Evolutionary conservation across 2,113 vertebrate genomes (phyloP), one percentile per base, ranked within the genome.

Genomic region (Etheostoma spectabile): DNA sequence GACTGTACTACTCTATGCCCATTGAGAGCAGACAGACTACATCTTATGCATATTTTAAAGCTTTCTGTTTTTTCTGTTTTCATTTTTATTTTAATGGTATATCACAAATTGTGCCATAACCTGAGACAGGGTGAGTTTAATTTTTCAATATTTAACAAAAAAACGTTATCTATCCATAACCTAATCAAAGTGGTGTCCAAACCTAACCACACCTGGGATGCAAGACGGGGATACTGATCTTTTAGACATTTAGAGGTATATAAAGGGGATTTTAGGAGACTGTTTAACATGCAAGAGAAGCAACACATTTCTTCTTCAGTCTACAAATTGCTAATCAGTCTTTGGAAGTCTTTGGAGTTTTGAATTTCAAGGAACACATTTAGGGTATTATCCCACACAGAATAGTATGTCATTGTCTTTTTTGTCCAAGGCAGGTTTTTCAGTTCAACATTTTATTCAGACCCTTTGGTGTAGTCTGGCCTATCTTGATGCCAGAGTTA

Each of bases 371-470:
- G 21, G 27, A 67, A 53, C 22, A 48, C 55, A 18, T 27, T 53
- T 48, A 74, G 49, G n/a, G 56, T 77, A 70, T 63, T 72, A 66
- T 77, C 33, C 19, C 35, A 59, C 53, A 35, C n/a, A 53, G 6
- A 48, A 55, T 6, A 16, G 13, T 51, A 42, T 53, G 77, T 52
- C 22, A 24, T 45, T 49, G 13, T 51, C 11, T 55, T 48, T 74
- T 62, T 49, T 53, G n/a, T 70, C 42, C 69, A 74, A 51, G 45
- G 59, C 15, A 19, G 42, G 2, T 66, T 57, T 82, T 61, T 79
- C 13, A 72, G 63, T 67, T 65, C 24, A 51, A n/a, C 27, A 69
- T 85, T 61, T 83, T 80, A 56, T 80, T 83, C 72, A 52, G 52
- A 78, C 73, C 59, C 35, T 80, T 78, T 35, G 6, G 1, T 75